phyloP scores from a whole-genome alignment of 2,797 vertebrate genomes.

The Cacajao melanocephalus region DNA sequence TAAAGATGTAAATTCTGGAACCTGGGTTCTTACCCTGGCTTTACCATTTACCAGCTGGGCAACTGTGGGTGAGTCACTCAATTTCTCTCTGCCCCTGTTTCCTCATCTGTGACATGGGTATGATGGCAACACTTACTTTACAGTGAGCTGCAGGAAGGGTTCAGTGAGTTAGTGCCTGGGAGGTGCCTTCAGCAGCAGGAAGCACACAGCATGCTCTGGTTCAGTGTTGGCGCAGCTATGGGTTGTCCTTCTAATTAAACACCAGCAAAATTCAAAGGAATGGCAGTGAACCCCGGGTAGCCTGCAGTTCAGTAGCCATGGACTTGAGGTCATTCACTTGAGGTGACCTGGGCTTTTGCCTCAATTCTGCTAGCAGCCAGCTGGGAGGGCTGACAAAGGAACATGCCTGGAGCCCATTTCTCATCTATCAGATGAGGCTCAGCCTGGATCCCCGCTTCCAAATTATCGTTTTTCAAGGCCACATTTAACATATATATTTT shows the following conservation, averaged over 20 bases:
- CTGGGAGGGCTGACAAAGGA: fast-evolving
- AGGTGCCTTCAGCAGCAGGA: background rate
- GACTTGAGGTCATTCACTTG: background rate
- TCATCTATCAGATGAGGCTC: background rate
- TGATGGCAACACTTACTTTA: background rate
- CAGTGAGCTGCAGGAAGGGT: background rate
- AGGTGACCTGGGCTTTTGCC: background rate
- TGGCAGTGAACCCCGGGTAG: background rate
- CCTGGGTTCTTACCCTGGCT: background rate
- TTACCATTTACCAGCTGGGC: too few relatives aligned
- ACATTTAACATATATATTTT: fast-evolving
- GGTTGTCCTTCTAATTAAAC: too few relatives aligned
- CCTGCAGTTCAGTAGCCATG: background rate
- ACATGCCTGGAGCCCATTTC: fast-evolving
- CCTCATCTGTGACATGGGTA: background rate
- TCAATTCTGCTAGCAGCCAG: background rate
- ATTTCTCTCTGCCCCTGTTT: background rate
- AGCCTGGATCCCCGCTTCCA: fast-evolving
- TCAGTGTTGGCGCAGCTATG: fast-evolving
- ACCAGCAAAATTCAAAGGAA: background rate
- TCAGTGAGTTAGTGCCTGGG: fast-evolving
- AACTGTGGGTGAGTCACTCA: background rate
- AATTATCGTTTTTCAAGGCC: fast-evolving
- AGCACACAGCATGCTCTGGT: fast-evolving
- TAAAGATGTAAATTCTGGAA: background rate